Conservation (phyloP, 1,140 invertebrate genomes). For the Drosophila equinoxialis region DNA sequence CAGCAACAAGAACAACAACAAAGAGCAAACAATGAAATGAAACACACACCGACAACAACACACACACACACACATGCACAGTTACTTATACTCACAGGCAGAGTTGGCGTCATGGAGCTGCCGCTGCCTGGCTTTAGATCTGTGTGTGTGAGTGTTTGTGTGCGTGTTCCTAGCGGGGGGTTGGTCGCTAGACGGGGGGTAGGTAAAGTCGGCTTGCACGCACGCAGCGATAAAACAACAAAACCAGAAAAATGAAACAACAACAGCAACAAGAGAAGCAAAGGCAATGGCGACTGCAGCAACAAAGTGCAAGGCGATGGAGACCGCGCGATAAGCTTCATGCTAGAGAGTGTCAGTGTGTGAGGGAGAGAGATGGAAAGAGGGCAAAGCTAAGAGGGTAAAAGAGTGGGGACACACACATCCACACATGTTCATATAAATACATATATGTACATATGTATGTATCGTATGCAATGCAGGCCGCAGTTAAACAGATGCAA, state of each 20-base stretch:
- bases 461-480: constrained; percentile 59
- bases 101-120: constrained; percentile 39
- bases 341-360: constrained; percentile 17
- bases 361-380: constrained; percentile 15
- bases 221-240: constrained; percentile 72
- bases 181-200: constrained; percentile 8
- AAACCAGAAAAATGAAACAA: constrained; percentile 42
- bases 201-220: constrained; percentile 69
- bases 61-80: constrained; percentile 18
- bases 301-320: constrained; percentile 79
- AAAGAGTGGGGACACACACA: constrained; percentile 33
- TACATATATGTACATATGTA: constrained; percentile 12
- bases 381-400: background rate
- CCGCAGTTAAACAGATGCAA: constrained; percentile 79
- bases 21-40: constrained; percentile 74
- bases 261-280: constrained; percentile 39
- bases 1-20: constrained; percentile 50
- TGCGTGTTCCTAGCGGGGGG: constrained; percentile 46
- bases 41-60: constrained; percentile 24
- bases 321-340: constrained; percentile 62
- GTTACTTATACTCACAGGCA: constrained; percentile 20
- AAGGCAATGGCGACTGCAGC: constrained; percentile 34
- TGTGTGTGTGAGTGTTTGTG: constrained; percentile 25
- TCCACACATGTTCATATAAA: constrained; percentile 2
- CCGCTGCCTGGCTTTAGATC: constrained; percentile 21